phyloP scores from a whole-genome alignment of 92 coral and sea anemone species.

The Porites lobata region DNA sequence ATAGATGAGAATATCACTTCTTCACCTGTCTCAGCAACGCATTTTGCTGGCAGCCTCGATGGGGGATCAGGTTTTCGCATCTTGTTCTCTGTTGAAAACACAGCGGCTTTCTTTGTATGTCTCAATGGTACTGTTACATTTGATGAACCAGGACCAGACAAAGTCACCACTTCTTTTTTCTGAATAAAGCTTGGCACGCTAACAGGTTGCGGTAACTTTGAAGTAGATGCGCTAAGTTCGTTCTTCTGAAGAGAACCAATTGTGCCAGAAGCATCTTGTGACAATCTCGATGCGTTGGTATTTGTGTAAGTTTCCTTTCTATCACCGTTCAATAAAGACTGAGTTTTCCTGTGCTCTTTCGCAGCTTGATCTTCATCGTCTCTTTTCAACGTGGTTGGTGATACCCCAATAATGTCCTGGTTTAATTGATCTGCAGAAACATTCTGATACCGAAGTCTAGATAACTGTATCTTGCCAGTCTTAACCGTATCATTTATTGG shows the following conservation, averaged over 20 bases:
- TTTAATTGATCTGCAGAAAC: not conserved
- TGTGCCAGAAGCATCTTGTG: not conserved
- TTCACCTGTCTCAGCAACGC: too few relatives aligned
- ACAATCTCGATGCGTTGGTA: not conserved
- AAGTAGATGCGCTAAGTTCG: too few relatives aligned
- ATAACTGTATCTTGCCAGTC: slow-evolving; percentile 14
- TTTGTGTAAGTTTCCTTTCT: not conserved
- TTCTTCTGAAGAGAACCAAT: not conserved
- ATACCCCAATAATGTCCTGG: not conserved
- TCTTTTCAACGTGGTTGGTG: not conserved
- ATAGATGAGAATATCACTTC: too few relatives aligned
- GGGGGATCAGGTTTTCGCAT: too few relatives aligned
- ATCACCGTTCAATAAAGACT: not conserved
- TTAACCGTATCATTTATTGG: not conserved
- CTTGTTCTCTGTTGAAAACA: too few relatives aligned
- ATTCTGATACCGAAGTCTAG: slow-evolving; percentile 8
- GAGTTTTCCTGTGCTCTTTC: not conserved
- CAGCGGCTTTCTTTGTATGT: too few relatives aligned
- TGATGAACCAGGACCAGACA: too few relatives aligned
- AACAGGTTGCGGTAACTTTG: too few relatives aligned
- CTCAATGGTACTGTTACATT: too few relatives aligned
- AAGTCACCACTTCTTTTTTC: too few relatives aligned
- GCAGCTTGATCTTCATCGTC: not conserved
- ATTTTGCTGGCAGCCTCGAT: too few relatives aligned
- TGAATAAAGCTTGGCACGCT: too few relatives aligned